Evolutionary conservation across 2,113 vertebrate genomes (phyloP), one percentile per base, ranked within the genome.

Genomic region (Mugil cephalus): DNA sequence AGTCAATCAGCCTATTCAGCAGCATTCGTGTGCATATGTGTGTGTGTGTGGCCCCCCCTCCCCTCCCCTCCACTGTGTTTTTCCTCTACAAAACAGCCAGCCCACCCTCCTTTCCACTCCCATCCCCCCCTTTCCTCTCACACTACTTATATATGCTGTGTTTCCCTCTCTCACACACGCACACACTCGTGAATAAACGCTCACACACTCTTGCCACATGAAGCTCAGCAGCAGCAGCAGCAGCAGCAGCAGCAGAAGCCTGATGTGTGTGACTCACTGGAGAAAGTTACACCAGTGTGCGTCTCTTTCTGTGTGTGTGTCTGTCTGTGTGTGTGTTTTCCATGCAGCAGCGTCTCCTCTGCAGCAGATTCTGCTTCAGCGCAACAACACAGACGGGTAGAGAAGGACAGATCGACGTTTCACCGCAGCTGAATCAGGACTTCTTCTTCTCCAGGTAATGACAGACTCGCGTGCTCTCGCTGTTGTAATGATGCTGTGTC

Each of bases 1-100:
- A 88, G 88, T 91, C 91, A 90, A 48, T 93, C 87, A 86, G 89
- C 73, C 72, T 63, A 87, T 89, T 93, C 87, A 89, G 81, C 76
- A 61, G 60, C 15, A 38, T 46, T 42, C 15, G 69, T 74, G 51
- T 67, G 67, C 64, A 58, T 69, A 65, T 75, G 39, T 76, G 61
- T 70, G 74, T 62, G 70, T 53, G 59, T 60, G 69, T 69, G 55
- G 74, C 10, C 43, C 47, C 21, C 62, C 35, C 56, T 45, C 40
- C 54, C 11, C 67, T 10, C 59, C 47, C 30, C 50, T 77, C 61
- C 47, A 24, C 48, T 69, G 34, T 52, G 51, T 35, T 58, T 68
- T 74, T 69, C 73, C 66, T 70, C 51, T 71, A 52, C 63, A 74
- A 79, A 86, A 80, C 60, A 64, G 35, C 47, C 42, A n/a, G 63